Conservation (phyloP, 1,140 invertebrate genomes). For the Tetramorium simillimum region DNA sequence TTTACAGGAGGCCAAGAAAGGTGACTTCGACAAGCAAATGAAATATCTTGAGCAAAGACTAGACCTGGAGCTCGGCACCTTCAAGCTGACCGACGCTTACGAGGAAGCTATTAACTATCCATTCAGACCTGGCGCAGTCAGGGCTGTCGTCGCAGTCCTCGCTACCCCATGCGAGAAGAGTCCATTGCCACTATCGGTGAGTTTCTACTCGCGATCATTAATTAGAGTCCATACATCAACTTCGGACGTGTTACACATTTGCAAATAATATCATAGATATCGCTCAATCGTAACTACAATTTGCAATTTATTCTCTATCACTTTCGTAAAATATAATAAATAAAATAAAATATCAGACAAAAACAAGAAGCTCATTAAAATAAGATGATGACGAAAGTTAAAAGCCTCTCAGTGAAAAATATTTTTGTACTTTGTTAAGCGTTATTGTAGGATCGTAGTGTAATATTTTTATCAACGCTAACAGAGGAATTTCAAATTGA, state of each 20-base stretch:
- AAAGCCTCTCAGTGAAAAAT: background rate
- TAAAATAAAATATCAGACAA: background rate
- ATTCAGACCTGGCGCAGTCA: conserved; percentile 87
- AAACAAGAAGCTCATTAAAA: background rate
- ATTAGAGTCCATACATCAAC: too few relatives aligned
- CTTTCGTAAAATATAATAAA: background rate
- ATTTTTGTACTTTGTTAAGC: background rate
- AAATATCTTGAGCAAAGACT: conserved; percentile 77
- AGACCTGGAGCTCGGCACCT: conserved; percentile 80
- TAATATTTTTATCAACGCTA: background rate
- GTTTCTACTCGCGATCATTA: background rate
- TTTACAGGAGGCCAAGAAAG: conserved; percentile 78
- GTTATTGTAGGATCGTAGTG: background rate
- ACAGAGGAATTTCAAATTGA: background rate
- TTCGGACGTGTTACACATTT: background rate
- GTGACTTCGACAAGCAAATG: conserved; percentile 67
- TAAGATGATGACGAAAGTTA: background rate
- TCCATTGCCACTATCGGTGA: conserved; percentile 81
- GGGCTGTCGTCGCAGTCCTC: conserved; percentile 86
- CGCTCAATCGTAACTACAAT: background rate
- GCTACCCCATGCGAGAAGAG: conserved; percentile 81
- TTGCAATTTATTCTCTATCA: background rate
- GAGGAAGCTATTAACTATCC: conserved; percentile 87
- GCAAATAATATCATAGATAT: background rate
- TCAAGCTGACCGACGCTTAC: conserved; percentile 85